A percentile compares a stretch with the other conserved stretches of the same genome.
Conservation (phyloP, 1,140 invertebrate genomes). For the Drosophila pallidifrons region DNA sequence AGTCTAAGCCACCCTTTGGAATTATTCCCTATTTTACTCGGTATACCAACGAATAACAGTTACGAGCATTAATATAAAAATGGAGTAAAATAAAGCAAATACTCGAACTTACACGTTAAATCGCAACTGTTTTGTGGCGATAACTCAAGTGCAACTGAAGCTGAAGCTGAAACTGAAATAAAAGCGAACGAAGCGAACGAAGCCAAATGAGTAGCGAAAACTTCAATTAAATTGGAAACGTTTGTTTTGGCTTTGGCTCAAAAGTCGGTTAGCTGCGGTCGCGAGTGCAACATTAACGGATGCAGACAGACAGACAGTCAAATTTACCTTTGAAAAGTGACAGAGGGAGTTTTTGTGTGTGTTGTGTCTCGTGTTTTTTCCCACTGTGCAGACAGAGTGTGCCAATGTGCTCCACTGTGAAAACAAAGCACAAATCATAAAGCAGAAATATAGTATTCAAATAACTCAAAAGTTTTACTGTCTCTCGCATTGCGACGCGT, state of each 20-base stretch:
- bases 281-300: slow-evolving; percentile 59
- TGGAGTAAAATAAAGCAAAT: slow-evolving; percentile 35
- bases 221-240: slow-evolving; percentile 48
- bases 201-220: slow-evolving; percentile 28
- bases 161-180: slow-evolving; percentile 13
- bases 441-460: slow-evolving; percentile 27
- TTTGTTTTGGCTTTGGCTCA: slow-evolving; percentile 45
- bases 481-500: slow-evolving; percentile 43
- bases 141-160: slow-evolving; percentile 24
- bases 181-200: background rate
- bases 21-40: background rate
- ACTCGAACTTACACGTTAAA: background rate
- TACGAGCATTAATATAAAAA: slow-evolving; percentile 8
- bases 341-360: background rate
- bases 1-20: background rate
- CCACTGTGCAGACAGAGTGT: slow-evolving; percentile 21
- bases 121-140: slow-evolving; percentile 4
- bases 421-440: slow-evolving; percentile 20
- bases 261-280: slow-evolving; percentile 48
- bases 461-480: slow-evolving; percentile 71
- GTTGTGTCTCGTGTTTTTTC: background rate
- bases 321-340: background rate
- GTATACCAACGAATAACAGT: background rate
- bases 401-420: slow-evolving; percentile 25
- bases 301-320: background rate